phyloP scores from a whole-genome alignment of 2,797 vertebrate species.

The Micromesistius poutassou region DNA sequence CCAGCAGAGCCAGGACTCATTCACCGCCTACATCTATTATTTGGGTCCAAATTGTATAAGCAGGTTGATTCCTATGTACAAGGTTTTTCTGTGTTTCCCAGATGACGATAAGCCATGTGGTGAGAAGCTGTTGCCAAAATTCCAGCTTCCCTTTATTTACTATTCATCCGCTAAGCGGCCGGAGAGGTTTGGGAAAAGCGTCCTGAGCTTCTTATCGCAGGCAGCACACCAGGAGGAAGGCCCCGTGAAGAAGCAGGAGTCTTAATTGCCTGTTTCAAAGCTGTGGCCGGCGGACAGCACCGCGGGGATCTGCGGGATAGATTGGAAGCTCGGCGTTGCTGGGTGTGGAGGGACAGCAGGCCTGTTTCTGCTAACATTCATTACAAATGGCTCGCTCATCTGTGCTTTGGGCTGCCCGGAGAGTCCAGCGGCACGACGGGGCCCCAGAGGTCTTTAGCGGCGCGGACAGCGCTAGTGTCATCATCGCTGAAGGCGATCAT shows the following conservation, averaged over 20 bases:
- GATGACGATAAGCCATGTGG: slow-evolving; percentile 22
- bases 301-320: slow-evolving; percentile 15
- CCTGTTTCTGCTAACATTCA: background rate
- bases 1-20: background rate
- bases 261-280: slow-evolving; percentile 69
- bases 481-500: slow-evolving; percentile 23
- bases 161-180: slow-evolving; percentile 24
- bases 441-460: background rate
- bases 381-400: background rate
- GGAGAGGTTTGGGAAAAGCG: slow-evolving; percentile 52
- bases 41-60: slow-evolving; percentile 15
- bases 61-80: slow-evolving; percentile 17
- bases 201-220: slow-evolving; percentile 55
- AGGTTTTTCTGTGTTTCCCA: slow-evolving; percentile 24
- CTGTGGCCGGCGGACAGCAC: slow-evolving; percentile 34
- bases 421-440: background rate
- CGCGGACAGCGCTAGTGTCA: background rate
- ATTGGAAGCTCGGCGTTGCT: background rate
- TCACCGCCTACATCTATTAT: background rate
- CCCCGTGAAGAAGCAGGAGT: slow-evolving; percentile 54
- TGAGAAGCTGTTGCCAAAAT: slow-evolving; percentile 8
- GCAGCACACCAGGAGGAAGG: slow-evolving; percentile 48
- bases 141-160: slow-evolving; percentile 7
- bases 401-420: background rate
- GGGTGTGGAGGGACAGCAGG: background rate